Evolutionary conservation across 2,113 vertebrate species (phyloP), one percentile per base, ranked within the genome.

Genomic region (Cheilinus undulatus): DNA sequence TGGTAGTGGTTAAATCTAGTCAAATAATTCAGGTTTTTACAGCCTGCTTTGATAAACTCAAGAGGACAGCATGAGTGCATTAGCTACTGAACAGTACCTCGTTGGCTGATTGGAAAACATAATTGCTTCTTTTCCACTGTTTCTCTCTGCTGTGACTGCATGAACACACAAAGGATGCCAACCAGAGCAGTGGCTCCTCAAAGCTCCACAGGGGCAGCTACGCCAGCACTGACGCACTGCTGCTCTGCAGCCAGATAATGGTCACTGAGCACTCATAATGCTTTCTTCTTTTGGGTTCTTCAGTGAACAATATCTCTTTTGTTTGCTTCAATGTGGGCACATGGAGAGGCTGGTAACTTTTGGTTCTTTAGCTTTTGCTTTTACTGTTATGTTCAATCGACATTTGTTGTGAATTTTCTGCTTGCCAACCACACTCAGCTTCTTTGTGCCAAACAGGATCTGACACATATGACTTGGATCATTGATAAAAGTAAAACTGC

Each of bases 151-250:
- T 36, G 40, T 42, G 40, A 42, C 9, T 17, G 40, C 43, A 57
- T 14, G 28, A 30, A 45, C 2, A 7, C 27, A 46, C 40, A 27
- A 34, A 45, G 51, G 27, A 71, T 64, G 62, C 69, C 73, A 77
- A 63, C 24, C 38, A 62, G 73, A 82, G 64, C 54, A 73, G 69
- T 68, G 65, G 65, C 56, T 76, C 36, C 10, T 80, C 69, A 72
- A 74, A 67, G 69, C 80, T 76, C 80, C 63, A 73, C 68, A 49
- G 73, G 79, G 61, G 67, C 2, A 67, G 26, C 46, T 45, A 86
- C 64, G 65, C 62, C 68, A 80, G 65, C 69, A 38, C n/a, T 78
- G 76, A 82, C 84, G 63, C 81, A 84, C 69, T 58, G 76, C 62
- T 27, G 74, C 68, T 68, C 57, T 49, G 3, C 68, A 83, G 75